A percentile compares a stretch with the other conserved stretches of the same genome.
These are phyloP conservation scores for Nomada hirtipes DNA, from an alignment of 2,888 invertebrate species.

Conservation along the genomic window DNA sequence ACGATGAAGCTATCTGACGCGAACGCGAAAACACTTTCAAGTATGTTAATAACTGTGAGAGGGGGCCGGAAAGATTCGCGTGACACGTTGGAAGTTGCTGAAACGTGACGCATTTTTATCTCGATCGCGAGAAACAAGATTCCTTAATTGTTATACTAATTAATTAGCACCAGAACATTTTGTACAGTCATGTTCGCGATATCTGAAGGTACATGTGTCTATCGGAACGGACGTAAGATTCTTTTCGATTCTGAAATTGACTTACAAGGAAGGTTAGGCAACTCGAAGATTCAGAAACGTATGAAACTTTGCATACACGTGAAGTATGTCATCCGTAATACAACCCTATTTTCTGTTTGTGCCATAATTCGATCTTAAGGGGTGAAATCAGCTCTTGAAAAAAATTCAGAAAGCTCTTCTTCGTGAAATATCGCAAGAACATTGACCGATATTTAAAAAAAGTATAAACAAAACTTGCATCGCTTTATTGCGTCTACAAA, in stretches of 20 bases:
- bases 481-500: too few species aligned
- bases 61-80: background rate
- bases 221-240: background rate
- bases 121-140: slow-evolving; percentile 19
- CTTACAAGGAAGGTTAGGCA: too few species aligned
- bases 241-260: background rate
- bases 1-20: slow-evolving; percentile 30
- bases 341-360: too few species aligned
- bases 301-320: too few species aligned
- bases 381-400: too few species aligned
- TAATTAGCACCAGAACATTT: slow-evolving; percentile 15
- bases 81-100: background rate
- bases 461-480: too few species aligned
- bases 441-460: too few species aligned
- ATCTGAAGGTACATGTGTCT: background rate
- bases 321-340: too few species aligned
- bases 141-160: slow-evolving; percentile 35
- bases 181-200: background rate
- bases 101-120: slow-evolving; percentile 37
- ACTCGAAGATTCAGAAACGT: too few species aligned
- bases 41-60: slow-evolving; percentile 22
- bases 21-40: slow-evolving; percentile 48
- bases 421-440: too few species aligned
- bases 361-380: too few species aligned
- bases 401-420: too few species aligned